These are phyloP conservation scores for Daphoenositta chrysoptera DNA, from an alignment of 2,113 vertebrate genomes.

Conservation along the genomic window DNA sequence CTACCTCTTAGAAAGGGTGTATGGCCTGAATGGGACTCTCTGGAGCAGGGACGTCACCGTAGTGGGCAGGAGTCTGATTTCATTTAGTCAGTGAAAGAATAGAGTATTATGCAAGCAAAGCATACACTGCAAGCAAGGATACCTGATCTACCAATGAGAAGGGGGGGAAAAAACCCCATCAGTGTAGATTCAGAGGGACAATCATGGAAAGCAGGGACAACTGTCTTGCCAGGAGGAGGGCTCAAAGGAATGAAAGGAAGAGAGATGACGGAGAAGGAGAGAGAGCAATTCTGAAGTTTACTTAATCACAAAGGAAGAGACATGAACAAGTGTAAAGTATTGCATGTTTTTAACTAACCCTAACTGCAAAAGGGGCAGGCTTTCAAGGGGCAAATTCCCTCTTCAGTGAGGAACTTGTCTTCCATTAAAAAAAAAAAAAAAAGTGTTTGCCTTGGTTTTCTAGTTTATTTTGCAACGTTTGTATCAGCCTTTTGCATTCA, in stretches of 20 bases:
- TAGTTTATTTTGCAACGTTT: background rate
- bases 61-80: background rate
- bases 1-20: background rate
- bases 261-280: background rate
- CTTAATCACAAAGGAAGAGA: background rate
- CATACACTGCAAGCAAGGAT: background rate
- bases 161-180: accelerated
- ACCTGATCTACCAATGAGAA: background rate
- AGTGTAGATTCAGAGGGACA: background rate
- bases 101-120: background rate
- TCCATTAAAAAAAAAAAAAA: background rate
- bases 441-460: background rate
- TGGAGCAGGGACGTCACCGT: background rate
- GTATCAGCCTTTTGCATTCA: background rate
- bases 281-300: background rate
- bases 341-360: background rate
- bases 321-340: background rate
- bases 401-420: background rate
- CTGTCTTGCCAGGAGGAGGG: background rate
- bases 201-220: background rate
- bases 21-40: background rate
- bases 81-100: background rate
- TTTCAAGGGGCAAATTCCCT: background rate
- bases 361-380: background rate
- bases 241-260: background rate